phyloP scores from a whole-genome alignment of 2,888 invertebrate species.

The Syrphus vitripennis region DNA sequence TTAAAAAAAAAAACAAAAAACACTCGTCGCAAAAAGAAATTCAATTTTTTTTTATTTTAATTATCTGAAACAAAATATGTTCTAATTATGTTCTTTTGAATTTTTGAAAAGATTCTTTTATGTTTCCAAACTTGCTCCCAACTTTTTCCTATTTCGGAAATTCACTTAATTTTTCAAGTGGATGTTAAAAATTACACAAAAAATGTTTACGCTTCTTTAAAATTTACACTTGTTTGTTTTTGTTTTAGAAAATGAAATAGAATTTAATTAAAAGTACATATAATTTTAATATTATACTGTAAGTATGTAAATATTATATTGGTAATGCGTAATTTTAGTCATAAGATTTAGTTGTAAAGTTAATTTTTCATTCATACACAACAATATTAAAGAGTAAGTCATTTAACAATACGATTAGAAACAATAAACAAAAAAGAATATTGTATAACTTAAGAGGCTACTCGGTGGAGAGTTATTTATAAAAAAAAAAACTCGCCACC shows the following conservation, averaged over 20 bases:
- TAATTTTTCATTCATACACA: neutral
- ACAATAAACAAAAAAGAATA: neutral
- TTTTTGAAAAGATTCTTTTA: neutral
- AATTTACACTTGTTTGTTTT: slow-evolving; percentile 43
- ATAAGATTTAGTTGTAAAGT: slow-evolving; percentile 12
- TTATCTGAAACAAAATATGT: neutral
- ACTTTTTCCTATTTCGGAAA: neutral
- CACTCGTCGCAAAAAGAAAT: neutral
- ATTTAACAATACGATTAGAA: neutral
- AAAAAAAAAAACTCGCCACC: neutral
- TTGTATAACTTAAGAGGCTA: neutral
- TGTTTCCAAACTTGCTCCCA: neutral
- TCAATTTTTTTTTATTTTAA: neutral
- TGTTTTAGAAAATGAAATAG: slow-evolving; percentile 44
- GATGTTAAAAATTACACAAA: slow-evolving; percentile 15
- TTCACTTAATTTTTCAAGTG: slow-evolving; percentile 61
- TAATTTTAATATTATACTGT: slow-evolving; percentile 41
- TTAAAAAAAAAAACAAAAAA: neutral
- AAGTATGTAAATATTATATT: slow-evolving; percentile 61
- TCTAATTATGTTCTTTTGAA: neutral
- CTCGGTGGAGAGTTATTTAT: slow-evolving; percentile 24
- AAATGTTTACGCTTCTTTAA: slow-evolving; percentile 52
- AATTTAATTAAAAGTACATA: slow-evolving; percentile 31
- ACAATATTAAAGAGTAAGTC: slow-evolving; percentile 23
- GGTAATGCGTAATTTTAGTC: slow-evolving; percentile 12